These are phyloP conservation scores for Desmophyllum pertusum DNA, from an alignment of 92 coral and sea anemone species.

Conservation along the genomic window DNA sequence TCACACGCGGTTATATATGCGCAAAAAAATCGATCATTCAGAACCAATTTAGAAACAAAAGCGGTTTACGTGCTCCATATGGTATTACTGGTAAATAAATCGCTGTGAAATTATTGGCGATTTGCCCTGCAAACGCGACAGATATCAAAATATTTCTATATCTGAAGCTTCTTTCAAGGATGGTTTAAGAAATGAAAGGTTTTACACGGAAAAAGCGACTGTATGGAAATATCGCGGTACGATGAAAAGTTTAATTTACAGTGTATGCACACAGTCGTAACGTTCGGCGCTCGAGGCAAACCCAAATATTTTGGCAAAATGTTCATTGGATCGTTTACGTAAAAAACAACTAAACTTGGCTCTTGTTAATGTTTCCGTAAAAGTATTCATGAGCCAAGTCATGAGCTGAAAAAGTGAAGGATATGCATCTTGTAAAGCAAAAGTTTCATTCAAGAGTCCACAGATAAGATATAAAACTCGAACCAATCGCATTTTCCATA, in stretches of 20 bases:
- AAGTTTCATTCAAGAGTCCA: not conserved
- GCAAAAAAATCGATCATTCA: slow-evolving; percentile 3
- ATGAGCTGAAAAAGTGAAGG: not conserved
- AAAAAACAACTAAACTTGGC: not conserved
- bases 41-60: not conserved
- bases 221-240: too few relatives aligned
- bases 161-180: not conserved
- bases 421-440: not conserved
- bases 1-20: not conserved
- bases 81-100: slow-evolving; percentile 9
- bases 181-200: not conserved
- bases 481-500: not conserved
- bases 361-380: not conserved
- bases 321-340: not conserved
- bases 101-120: not conserved
- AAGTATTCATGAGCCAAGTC: not conserved
- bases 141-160: not conserved
- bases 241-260: too few relatives aligned
- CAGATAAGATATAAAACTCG: too few relatives aligned
- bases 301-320: slow-evolving; percentile 9
- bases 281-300: not conserved
- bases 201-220: not conserved
- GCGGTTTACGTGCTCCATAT: slow-evolving; percentile 14
- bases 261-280: too few relatives aligned
- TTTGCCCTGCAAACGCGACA: not conserved